Conservation (phyloP, 1,140 invertebrate species). For the Chymomyza costata region DNA sequence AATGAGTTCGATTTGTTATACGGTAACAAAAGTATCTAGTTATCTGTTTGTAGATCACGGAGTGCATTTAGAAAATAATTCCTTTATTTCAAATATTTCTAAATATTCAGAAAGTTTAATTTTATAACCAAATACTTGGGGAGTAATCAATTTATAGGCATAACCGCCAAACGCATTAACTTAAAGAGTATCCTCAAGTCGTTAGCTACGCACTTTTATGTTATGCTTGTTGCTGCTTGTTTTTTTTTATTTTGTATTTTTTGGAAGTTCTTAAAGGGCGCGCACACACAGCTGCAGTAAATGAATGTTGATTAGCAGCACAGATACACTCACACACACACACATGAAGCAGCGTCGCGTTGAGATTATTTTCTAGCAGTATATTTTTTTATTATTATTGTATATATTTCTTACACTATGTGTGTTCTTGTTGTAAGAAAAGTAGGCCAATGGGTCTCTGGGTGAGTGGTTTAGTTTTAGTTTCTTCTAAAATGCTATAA, state of each 20-base stretch:
- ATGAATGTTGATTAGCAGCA: conserved; percentile 31
- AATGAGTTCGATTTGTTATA: too few species aligned
- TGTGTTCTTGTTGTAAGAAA: conserved; percentile 48
- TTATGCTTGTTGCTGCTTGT: too few species aligned
- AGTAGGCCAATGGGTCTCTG: conserved; percentile 71
- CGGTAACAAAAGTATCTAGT: too few species aligned
- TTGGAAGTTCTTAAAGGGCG: conserved; percentile 53
- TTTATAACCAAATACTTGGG: too few species aligned
- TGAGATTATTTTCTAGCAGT: conserved; percentile 67
- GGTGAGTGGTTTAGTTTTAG: conserved; percentile 66
- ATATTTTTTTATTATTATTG: conserved; percentile 38
- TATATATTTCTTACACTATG: conserved; percentile 46
- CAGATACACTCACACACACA: conserved; percentile 23
- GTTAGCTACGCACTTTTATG: too few species aligned
- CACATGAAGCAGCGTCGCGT: conserved; percentile 53
- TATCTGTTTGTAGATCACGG: too few species aligned
- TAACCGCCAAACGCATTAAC: too few species aligned
- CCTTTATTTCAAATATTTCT: too few species aligned
- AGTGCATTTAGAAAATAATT: too few species aligned
- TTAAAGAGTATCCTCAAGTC: too few species aligned
- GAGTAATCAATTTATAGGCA: too few species aligned
- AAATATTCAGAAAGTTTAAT: too few species aligned
- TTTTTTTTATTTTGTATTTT: conserved; percentile 23
- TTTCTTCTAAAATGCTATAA: conserved; percentile 20
- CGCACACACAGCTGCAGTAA: conserved; percentile 15